A percentile compares a stretch with the other conserved stretches of the same genome.
Conservation (phyloP, 2,797 vertebrate species). For the Protosalanx chinensis region DNA sequence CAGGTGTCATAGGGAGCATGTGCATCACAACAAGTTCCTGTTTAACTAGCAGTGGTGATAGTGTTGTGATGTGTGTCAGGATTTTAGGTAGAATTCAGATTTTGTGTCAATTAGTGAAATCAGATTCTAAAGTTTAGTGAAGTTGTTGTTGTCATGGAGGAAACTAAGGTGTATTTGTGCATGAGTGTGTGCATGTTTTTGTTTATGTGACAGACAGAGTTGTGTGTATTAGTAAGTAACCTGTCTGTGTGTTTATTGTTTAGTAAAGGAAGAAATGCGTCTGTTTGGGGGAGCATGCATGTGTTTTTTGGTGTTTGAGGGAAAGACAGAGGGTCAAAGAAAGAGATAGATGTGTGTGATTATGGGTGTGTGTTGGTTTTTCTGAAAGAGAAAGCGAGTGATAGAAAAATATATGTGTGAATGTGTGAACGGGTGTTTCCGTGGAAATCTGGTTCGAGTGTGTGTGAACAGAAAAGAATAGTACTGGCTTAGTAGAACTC, state of each 20-base stretch:
- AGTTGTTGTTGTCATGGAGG: neutral
- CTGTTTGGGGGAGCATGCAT: neutral
- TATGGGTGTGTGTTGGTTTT: neutral
- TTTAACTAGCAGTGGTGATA: neutral
- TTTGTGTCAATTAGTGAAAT: neutral
- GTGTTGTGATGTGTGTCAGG: neutral
- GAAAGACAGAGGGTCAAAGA: neutral
- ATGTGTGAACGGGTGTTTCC: slow-evolving; percentile 2
- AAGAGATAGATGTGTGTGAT: too few relatives aligned
- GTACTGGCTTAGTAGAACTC: too few relatives aligned
- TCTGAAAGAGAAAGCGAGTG: neutral
- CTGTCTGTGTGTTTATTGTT: neutral
- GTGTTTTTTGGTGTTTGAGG: neutral
- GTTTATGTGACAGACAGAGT: neutral
- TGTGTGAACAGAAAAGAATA: neutral
- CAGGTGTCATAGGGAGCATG: neutral
- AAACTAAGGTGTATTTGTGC: neutral
- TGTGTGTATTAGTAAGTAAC: neutral
- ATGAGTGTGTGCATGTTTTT: neutral
- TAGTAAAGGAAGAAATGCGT: neutral
- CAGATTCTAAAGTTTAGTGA: neutral
- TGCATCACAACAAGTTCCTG: neutral
- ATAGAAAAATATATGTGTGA: neutral
- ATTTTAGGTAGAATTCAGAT: neutral
- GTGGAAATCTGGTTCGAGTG: neutral